Evolutionary conservation across 2,113 vertebrate genomes (phyloP).

Genomic region (Microcebus murinus): DNA sequence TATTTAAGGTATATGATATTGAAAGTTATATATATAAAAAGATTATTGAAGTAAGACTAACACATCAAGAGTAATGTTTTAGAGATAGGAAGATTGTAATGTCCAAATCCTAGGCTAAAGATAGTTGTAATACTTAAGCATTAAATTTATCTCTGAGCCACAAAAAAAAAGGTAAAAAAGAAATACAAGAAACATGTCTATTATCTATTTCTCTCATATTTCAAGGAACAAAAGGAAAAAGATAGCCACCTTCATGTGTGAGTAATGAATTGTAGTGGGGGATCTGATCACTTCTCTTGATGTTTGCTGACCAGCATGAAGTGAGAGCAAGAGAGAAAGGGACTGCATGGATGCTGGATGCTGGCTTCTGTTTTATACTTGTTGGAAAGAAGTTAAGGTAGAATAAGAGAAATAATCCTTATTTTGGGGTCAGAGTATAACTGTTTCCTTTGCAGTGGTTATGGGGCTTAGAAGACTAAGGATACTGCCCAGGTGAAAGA

Average conservation of each 20-base stretch:
- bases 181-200: not conserved
- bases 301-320: slow-evolving; percentile 15
- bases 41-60: slow-evolving; percentile 13
- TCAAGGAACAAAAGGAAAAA: not conserved
- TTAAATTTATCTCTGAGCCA: not conserved
- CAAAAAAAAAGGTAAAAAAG: not conserved
- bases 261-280: not conserved
- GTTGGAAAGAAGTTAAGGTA: not conserved
- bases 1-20: not conserved
- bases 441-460: not conserved
- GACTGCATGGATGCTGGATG: not conserved
- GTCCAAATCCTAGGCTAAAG: slow-evolving; percentile 29
- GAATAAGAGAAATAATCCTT: not conserved
- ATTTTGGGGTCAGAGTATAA: not conserved
- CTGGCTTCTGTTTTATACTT: not conserved
- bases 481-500: not conserved
- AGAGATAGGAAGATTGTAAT: not conserved
- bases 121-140: not conserved
- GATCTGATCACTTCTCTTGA: not conserved
- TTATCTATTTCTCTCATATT: slow-evolving; percentile 4
- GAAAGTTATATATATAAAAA: not conserved
- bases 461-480: not conserved
- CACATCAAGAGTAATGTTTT: not conserved
- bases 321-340: not conserved
- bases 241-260: not conserved